Evolutionary conservation across 2,888 invertebrate species (phyloP).

Genomic region (Congeria kusceri): DNA sequence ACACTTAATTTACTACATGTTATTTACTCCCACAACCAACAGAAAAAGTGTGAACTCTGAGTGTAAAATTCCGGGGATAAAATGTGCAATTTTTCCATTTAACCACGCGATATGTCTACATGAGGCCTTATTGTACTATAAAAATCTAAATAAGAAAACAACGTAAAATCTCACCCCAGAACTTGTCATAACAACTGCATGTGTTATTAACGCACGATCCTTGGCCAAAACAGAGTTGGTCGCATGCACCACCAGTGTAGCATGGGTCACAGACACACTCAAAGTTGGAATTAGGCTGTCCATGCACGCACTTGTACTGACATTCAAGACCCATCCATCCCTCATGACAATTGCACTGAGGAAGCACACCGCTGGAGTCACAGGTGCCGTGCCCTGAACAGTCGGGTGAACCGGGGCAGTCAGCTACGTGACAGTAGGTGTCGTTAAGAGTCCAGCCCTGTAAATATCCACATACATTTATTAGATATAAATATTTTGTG

Average conservation of each 20-base stretch:
- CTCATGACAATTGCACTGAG: conserved; percentile 69
- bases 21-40: too few relatives aligned
- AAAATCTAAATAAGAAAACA: background rate
- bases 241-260: conserved; percentile 73
- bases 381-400: conserved; percentile 69
- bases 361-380: conserved; percentile 63
- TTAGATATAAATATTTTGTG: too few relatives aligned
- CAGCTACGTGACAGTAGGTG: conserved; percentile 65
- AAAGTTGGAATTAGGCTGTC: conserved; percentile 57
- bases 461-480: too few relatives aligned
- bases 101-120: too few relatives aligned
- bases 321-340: conserved; percentile 73
- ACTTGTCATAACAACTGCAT: conserved; percentile 71
- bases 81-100: too few relatives aligned
- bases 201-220: conserved; percentile 68
- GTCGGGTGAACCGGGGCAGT: conserved; percentile 67
- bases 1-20: too few relatives aligned
- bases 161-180: conserved; percentile 71
- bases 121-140: background rate
- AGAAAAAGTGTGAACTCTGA: too few relatives aligned
- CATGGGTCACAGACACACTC: conserved; percentile 72
- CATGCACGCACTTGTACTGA: conserved; percentile 69
- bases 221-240: conserved; percentile 68
- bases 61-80: too few relatives aligned
- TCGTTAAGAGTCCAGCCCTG: conserved; percentile 69